Percentiles rank a stretch among this genome's conserved stretches.
Conservation (phyloP, 2,888 invertebrate genomes). For the Ecliptopera silaceata region DNA sequence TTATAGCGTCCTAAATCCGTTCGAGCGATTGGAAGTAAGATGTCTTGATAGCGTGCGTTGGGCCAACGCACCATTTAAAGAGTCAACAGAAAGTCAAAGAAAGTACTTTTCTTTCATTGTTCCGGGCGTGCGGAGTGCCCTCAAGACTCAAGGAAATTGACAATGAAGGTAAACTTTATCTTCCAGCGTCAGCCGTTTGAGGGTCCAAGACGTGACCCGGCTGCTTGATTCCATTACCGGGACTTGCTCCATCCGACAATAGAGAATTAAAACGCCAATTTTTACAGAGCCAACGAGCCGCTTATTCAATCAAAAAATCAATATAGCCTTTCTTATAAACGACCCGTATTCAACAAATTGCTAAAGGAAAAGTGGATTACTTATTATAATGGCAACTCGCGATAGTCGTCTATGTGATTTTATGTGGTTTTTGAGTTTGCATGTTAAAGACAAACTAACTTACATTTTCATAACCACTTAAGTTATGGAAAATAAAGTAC, state of each 20-base stretch:
- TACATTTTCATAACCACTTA: slow-evolving; percentile 44
- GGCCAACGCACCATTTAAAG: slow-evolving; percentile 66
- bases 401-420: too few species aligned
- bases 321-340: slow-evolving; percentile 52
- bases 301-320: slow-evolving; percentile 69
- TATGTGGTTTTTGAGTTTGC: too few species aligned
- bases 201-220: slow-evolving; percentile 73
- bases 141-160: slow-evolving; percentile 76
- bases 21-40: slow-evolving; percentile 35
- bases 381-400: slow-evolving; percentile 10
- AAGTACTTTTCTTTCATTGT: slow-evolving; percentile 77
- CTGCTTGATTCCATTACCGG: slow-evolving; percentile 69
- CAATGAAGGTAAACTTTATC: slow-evolving; percentile 81
- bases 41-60: slow-evolving; percentile 49
- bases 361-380: slow-evolving; percentile 25
- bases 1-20: background rate
- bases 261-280: slow-evolving; percentile 72
- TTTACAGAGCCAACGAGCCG: slow-evolving; percentile 62
- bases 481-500: slow-evolving; percentile 50
- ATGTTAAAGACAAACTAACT: too few species aligned
- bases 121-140: slow-evolving; percentile 66
- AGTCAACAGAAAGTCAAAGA: slow-evolving; percentile 68
- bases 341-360: slow-evolving; percentile 44
- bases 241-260: slow-evolving; percentile 56
- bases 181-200: slow-evolving; percentile 75